Evolutionary conservation across 2,797 vertebrate genomes (phyloP), one percentile per base, ranked within the genome.

Genomic region (Scleropages formosus): DNA sequence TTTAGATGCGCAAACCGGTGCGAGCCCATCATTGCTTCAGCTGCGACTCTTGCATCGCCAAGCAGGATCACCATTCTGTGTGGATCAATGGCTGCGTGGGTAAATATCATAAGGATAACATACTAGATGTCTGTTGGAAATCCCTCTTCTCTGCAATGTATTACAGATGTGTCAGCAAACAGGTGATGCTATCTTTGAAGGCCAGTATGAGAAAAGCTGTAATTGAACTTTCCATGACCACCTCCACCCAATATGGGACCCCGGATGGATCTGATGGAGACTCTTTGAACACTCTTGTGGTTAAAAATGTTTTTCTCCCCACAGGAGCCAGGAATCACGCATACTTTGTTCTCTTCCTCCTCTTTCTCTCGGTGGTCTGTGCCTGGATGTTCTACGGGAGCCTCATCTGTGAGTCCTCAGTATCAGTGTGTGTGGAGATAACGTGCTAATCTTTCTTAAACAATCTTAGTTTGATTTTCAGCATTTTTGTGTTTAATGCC

Each of bases 81-180:
- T 98, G 96, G 96, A 95, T 90, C 81, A 96, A 96, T 80, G 84
- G 84, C 78, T 98, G 97, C 83, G 83, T 98, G 83, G 97, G 97
- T 95, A 74, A 78, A 15, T 13, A 15, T 62, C 22, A 20, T 60
- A 47, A 49, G 31, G 31, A 2, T 39, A 39, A 39, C 31, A 6
- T 39, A 31, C 31, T 39, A 6, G 31, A 6, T 39, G 2, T 39
- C 6, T 39, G 6, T 39, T 6, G 6, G 31, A 39, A 39, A 6
- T 39, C 2, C 31, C 31, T 39, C 31, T 6, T 39, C 6, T 2
- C 39, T 39, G 53, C 53, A 56, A 18, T 56, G 1, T 56, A 12
- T 3, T 56, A 18, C 12, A 53, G 18, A 56, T 56, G 53, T 56
- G 11, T 56, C 53, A 8, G 9, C 53, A 12, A 12, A 56, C 56